Conservation (phyloP, 2,888 invertebrate genomes). For the Pogonocherus hispidulus region DNA sequence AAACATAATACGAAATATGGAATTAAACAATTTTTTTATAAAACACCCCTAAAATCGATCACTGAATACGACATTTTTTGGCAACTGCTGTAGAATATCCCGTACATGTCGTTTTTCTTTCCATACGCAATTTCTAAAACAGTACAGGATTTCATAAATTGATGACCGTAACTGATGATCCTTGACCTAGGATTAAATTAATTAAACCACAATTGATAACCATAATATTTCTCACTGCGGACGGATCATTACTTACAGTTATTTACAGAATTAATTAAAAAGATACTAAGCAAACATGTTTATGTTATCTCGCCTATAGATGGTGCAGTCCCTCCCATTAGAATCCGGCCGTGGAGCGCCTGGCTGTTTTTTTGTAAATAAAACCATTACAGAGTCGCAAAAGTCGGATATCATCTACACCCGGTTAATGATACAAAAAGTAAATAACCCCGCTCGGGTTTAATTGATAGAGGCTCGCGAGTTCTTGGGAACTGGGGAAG, state of each 20-base stretch:
- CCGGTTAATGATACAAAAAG: constrained; percentile 52
- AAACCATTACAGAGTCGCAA: constrained; percentile 34
- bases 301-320: constrained; percentile 38
- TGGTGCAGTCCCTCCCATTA: constrained; percentile 42
- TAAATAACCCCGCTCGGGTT: constrained; percentile 34
- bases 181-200: constrained; percentile 14
- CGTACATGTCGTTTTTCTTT: no score
- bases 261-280: constrained; percentile 47
- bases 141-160: no score
- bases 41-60: no score
- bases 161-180: background rate
- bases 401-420: constrained; percentile 50
- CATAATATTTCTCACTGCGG: constrained; percentile 35
- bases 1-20: no score
- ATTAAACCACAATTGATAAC: constrained; percentile 25
- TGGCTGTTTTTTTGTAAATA: constrained; percentile 34
- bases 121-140: no score
- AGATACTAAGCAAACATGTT: constrained; percentile 45
- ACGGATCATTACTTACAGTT: constrained; percentile 45
- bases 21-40: no score
- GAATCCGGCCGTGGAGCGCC: constrained; percentile 38
- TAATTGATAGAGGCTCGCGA: constrained; percentile 36
- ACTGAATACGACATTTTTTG: no score
- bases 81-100: no score
- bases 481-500: constrained; percentile 5